phyloP scores from a whole-genome alignment of 2,888 invertebrate genomes.

The Drosophila dives region DNA sequence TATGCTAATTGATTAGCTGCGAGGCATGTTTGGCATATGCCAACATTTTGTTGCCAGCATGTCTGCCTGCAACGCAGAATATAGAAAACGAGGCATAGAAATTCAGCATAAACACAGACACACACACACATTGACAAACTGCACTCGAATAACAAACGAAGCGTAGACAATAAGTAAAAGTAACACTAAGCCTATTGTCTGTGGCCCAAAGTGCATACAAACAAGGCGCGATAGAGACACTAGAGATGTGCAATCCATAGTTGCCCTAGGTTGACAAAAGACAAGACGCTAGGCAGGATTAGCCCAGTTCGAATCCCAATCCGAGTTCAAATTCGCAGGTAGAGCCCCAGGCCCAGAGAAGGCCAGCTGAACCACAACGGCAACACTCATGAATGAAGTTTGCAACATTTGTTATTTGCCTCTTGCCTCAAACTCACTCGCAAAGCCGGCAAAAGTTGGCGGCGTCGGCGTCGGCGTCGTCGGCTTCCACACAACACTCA shows the following conservation, averaged over 20 bases:
- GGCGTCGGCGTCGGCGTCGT: conserved; percentile 28
- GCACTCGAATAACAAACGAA: conserved; percentile 75
- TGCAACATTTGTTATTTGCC: conserved; percentile 33
- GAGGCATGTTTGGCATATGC: conserved; percentile 41
- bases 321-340: conserved; percentile 48
- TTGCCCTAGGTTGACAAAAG: conserved; percentile 65
- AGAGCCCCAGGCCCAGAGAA: conserved; percentile 9
- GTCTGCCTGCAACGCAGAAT: conserved; percentile 32
- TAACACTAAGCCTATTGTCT: conserved; percentile 82
- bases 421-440: conserved; percentile 22
- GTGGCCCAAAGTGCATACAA: conserved; percentile 69
- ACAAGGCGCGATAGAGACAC: conserved; percentile 61
- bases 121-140: conserved; percentile 21
- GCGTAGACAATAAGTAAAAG: conserved; percentile 80
- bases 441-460: conserved; percentile 29
- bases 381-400: conserved; percentile 44
- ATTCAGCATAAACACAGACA: conserved; percentile 1
- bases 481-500: conserved; percentile 58
- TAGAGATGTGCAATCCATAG: conserved; percentile 56
- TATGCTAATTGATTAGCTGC: conserved; percentile 62
- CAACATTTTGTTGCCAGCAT: conserved; percentile 37
- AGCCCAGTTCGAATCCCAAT: conserved; percentile 54
- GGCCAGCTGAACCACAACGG: conserved; percentile 34
- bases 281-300: conserved; percentile 65
- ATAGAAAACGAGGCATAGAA: conserved; percentile 13